phyloP scores from a whole-genome alignment of 2,113 vertebrate genomes.

The Hystrix cristata region DNA sequence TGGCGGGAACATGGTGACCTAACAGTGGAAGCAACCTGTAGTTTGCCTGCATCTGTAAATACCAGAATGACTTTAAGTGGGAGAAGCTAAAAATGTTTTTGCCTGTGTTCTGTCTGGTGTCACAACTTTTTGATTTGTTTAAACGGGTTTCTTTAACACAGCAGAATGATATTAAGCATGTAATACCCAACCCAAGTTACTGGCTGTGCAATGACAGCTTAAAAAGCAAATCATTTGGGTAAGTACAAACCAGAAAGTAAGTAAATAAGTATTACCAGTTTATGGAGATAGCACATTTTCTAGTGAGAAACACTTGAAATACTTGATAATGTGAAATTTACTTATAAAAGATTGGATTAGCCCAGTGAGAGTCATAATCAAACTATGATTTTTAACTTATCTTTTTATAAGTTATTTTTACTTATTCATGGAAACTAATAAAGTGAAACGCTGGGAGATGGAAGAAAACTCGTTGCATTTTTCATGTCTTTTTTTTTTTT shows the following conservation, averaged over 20 bases:
- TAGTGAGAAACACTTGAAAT: background rate
- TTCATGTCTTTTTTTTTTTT: background rate
- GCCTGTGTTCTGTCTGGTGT: conserved; percentile 63
- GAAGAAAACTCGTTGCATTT: background rate
- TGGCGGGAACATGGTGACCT: background rate
- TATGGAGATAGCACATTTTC: background rate
- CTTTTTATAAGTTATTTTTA: conserved; percentile 10
- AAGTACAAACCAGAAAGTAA: background rate
- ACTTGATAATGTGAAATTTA: background rate
- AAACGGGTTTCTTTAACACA: conserved; percentile 55
- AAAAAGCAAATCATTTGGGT: background rate
- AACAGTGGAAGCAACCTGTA: background rate
- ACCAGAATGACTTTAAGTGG: conserved; percentile 53
- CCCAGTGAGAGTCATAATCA: background rate
- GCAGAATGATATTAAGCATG: conserved; percentile 40
- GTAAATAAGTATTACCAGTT: conserved; percentile 13
- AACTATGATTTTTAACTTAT: background rate
- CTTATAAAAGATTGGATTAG: background rate
- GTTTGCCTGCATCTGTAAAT: conserved; percentile 52
- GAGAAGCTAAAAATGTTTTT: conserved; percentile 61
- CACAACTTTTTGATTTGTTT: conserved; percentile 66
- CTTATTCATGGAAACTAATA: conserved; percentile 22
- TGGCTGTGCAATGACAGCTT: background rate
- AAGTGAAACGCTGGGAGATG: background rate
- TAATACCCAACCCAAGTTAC: background rate